Base-by-base conservation (phyloP, 1,140 invertebrate genomes). In the Drosophila pallidifrons region DNA sequence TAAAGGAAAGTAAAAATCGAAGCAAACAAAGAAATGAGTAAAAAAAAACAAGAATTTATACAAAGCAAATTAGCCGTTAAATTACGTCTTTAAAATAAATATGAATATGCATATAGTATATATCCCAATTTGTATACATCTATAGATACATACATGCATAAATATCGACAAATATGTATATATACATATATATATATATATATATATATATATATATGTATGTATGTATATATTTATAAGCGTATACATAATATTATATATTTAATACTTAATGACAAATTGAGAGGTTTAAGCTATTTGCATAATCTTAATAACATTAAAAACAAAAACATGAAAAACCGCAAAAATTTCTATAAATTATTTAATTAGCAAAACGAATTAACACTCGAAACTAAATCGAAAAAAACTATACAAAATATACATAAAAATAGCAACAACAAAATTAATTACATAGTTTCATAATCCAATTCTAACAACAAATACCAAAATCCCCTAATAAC, bases 1-100 rank as follows among this genome's bases (percentile, higher is more conserved):
- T 10, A 6, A 52, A 15, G 35, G 58, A 59, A 25, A 25, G 20
- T 25, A 38, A 38, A 63, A 59, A 55, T 70, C 61, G 20, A 79
- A 58, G 30, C 41, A 47, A 47, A 77, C 63, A 47, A 10, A 38
- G 59, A 65, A 28, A 43, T 41, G 11, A 57, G 16, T 25, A 25
- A 25, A 68, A 80, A 63, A 57, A 11, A 43, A 70, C 49, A 69
- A 82, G 82, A 86, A 86, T 87, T 86, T 86, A 87, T 86, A 86
- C 82, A 86, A 87, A 87, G 75, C 82, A 86, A 86, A 74, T 59
- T 82, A 87, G 82, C 52, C 75, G 81, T 86, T 82, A 87, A 82
- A 68, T 60, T 77, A 86, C 68, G 70, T 64, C 68, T 74, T 77
- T 76, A 72, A 71, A 63, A 75, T 49, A 25, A 63, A 65, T 66